A percentile compares a stretch with the other conserved stretches of the same genome.
These are phyloP conservation scores for Rhabdomys pumilio DNA, from an alignment of 2,797 vertebrate genomes.

Conservation along the genomic window DNA sequence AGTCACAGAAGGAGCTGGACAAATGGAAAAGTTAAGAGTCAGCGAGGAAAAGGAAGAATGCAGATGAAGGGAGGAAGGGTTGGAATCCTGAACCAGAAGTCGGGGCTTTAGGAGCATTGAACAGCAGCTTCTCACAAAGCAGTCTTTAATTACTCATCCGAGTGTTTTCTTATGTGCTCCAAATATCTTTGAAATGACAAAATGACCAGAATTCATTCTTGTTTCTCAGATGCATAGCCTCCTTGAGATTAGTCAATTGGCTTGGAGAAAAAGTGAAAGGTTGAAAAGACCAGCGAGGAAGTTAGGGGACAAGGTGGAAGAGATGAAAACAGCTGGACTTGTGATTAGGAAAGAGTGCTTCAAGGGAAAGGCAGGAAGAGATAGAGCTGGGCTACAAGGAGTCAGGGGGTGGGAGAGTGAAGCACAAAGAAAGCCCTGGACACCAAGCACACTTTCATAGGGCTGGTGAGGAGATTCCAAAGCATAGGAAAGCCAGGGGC, in stretches of 20 bases:
- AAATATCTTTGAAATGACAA: slow-evolving; percentile 28
- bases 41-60: background rate
- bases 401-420: background rate
- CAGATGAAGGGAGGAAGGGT: background rate
- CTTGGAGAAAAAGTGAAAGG: background rate
- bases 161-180: background rate
- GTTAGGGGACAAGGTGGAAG: background rate
- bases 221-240: background rate
- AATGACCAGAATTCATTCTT: background rate
- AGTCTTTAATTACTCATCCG: background rate
- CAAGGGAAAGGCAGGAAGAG: background rate
- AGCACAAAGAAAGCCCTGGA: background rate
- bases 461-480: background rate
- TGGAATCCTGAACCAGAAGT: slow-evolving; percentile 15
- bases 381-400: background rate
- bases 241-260: background rate
- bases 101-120: background rate
- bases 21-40: slow-evolving; percentile 1
- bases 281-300: background rate
- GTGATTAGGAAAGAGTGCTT: background rate
- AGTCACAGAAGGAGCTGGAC: background rate
- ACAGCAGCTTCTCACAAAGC: background rate
- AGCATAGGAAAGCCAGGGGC: background rate
- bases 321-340: background rate
- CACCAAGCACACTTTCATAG: background rate